These are phyloP conservation scores for Kryphioiulus occultus DNA, from an alignment of 2,888 invertebrate genomes.

Conservation along the genomic window DNA sequence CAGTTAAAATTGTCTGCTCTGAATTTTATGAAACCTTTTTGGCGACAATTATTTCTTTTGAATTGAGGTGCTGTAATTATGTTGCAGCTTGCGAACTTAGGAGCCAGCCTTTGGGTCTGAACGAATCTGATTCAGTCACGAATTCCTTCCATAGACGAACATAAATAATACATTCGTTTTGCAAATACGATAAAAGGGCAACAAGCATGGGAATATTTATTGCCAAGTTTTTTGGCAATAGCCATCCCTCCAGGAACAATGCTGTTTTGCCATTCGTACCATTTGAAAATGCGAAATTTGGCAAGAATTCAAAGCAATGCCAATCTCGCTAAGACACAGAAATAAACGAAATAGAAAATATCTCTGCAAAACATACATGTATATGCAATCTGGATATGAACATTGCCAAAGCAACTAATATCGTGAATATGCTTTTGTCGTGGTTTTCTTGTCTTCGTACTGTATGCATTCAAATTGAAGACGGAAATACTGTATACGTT, in stretches of 20 bases:
- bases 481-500: not conserved
- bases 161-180: conserved; percentile 1
- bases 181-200: not conserved
- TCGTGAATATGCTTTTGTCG: not conserved
- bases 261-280: not conserved
- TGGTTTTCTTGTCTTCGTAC: not conserved
- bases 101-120: too few relatives aligned
- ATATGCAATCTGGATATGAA: not conserved
- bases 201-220: not conserved
- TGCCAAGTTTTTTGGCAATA: not conserved
- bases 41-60: not conserved
- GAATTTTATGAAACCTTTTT: not conserved
- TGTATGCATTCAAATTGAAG: not conserved
- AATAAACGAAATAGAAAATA: not conserved
- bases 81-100: not conserved
- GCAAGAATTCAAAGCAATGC: not conserved
- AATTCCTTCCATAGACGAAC: too few relatives aligned
- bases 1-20: not conserved
- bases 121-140: too few relatives aligned
- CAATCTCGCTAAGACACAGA: conserved; percentile 7
- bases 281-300: conserved; percentile 20
- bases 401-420: not conserved
- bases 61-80: not conserved
- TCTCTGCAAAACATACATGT: not conserved
- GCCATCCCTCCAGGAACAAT: not conserved